These are phyloP conservation scores for Onychomys arenicola DNA, from an alignment of 2,797 vertebrate species.

Conservation along the genomic window DNA sequence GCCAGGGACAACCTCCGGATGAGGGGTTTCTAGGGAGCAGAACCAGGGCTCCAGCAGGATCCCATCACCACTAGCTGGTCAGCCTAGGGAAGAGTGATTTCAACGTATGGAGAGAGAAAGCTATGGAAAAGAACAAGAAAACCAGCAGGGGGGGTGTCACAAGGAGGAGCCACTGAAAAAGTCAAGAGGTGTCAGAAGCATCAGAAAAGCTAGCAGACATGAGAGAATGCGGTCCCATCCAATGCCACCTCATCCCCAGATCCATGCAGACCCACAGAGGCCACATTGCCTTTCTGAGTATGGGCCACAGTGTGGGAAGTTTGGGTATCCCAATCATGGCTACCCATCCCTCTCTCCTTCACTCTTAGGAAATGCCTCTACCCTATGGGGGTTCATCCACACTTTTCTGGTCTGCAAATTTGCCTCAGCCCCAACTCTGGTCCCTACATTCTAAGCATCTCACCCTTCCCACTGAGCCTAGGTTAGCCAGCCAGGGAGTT, in stretches of 20 bases:
- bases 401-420: background rate
- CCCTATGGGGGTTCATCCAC: background rate
- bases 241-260: background rate
- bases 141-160: background rate
- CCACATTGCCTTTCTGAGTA: background rate
- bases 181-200: background rate
- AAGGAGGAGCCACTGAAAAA: background rate
- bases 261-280: background rate
- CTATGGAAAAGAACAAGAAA: background rate
- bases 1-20: conserved; percentile 54
- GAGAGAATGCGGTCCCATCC: background rate
- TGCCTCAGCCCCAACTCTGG: background rate
- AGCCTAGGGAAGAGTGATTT: background rate
- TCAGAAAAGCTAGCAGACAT: background rate
- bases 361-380: background rate
- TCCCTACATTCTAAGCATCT: background rate
- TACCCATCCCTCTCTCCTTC: background rate
- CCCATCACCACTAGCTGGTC: background rate
- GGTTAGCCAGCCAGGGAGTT: background rate
- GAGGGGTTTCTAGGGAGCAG: conserved; percentile 8
- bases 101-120: background rate
- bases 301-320: background rate
- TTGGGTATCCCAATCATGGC: background rate
- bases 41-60: conserved; percentile 31
- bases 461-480: background rate